Evolutionary conservation across 1,140 invertebrate species (phyloP).

Genomic region (Holcopasites calliopsidis): DNA sequence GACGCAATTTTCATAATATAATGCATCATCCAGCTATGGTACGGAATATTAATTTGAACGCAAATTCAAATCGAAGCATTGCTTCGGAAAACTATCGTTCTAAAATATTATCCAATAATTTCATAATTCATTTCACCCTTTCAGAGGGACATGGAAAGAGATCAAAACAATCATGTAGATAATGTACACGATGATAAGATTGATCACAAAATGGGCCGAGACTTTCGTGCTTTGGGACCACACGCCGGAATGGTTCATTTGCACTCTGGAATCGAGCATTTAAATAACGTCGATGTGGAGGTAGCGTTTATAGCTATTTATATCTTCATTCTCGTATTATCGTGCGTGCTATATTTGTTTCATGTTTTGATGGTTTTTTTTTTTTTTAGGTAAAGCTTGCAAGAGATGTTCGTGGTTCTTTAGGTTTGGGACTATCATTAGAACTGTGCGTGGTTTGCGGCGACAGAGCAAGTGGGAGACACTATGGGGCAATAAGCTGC

Average conservation of each 20-base stretch:
- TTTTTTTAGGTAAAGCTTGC: constrained; percentile 74
- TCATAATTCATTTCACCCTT: constrained; percentile 8
- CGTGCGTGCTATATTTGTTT: not conserved
- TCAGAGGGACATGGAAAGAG: constrained; percentile 66
- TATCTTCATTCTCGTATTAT: not conserved
- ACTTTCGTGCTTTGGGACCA: constrained; percentile 69
- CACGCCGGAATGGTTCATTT: constrained; percentile 69
- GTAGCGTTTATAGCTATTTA: constrained; percentile 45
- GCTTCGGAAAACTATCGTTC: not conserved
- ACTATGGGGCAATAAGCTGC: constrained; percentile 96
- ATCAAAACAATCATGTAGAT: constrained; percentile 69
- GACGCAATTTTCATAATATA: constrained; percentile 61
- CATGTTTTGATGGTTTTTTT: constrained; percentile 11
- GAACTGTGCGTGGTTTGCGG: constrained; percentile 97
- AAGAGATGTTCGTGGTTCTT: constrained; percentile 76
- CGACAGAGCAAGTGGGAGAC: constrained; percentile 94
- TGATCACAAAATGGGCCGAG: constrained; percentile 68
- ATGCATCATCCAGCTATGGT: constrained; percentile 62
- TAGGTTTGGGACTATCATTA: constrained; percentile 81
- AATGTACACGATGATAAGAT: constrained; percentile 67
- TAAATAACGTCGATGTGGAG: constrained; percentile 71
- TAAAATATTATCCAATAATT: not conserved
- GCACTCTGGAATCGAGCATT: constrained; percentile 69
- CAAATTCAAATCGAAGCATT: not conserved
- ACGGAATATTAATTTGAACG: not conserved